A percentile compares a stretch with the other conserved stretches of the same genome.
Evolutionary conservation across 2,113 vertebrate genomes (phyloP).

Genomic region (Lepidothrix coronata): DNA sequence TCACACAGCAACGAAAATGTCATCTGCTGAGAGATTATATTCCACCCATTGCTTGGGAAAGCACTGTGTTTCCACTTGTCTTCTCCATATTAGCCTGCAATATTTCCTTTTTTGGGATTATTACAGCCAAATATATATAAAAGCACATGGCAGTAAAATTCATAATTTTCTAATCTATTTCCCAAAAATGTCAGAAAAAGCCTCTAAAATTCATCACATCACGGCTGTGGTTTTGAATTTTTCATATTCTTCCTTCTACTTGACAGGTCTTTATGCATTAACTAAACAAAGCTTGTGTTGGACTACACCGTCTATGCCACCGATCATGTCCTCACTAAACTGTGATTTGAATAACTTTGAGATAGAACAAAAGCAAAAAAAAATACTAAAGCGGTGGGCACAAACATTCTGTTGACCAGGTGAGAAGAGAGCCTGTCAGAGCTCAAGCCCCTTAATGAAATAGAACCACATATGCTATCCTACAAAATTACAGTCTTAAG

Average conservation of each 20-base stretch:
- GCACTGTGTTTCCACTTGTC: neutral
- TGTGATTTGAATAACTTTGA: neutral
- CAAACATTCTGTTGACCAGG: neutral
- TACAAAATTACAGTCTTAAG: neutral
- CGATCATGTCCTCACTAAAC: neutral
- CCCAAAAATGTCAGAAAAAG: neutral
- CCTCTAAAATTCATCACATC: neutral
- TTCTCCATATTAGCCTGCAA: neutral
- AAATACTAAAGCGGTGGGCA: neutral
- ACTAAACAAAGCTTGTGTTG: neutral
- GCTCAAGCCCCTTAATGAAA: neutral
- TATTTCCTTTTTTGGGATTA: neutral
- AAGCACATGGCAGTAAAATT: neutral
- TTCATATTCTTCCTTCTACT: neutral
- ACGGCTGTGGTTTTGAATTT: neutral
- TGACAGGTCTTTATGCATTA: neutral
- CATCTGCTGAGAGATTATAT: neutral
- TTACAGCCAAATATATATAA: neutral
- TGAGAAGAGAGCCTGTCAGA: neutral
- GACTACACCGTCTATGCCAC: neutral
- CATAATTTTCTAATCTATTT: neutral
- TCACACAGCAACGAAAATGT: neutral
- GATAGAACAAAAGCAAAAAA: neutral
- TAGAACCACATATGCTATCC: neutral
- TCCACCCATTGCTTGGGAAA: neutral